phyloP scores from a whole-genome alignment of 2,113 vertebrate genomes.

The Mastomys natalensis region DNA sequence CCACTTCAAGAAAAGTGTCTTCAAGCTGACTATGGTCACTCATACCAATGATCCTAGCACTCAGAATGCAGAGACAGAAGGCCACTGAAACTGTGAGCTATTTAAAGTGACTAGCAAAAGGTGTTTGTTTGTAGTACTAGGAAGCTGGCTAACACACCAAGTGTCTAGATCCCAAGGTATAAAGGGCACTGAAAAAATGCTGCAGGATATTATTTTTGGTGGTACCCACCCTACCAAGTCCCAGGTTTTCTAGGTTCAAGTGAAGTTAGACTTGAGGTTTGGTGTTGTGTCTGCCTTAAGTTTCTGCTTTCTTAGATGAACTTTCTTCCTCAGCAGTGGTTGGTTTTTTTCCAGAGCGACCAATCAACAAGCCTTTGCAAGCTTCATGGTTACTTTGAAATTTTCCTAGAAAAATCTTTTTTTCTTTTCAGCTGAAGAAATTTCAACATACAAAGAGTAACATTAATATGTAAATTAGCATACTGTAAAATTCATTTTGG shows the following conservation, averaged over 20 bases:
- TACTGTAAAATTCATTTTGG: slow-evolving; percentile 88
- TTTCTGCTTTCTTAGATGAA: slow-evolving; percentile 29
- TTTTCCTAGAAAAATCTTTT: slow-evolving; percentile 78
- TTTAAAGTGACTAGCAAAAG: not conserved
- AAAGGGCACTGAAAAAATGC: not conserved
- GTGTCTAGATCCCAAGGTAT: not conserved
- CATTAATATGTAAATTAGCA: slow-evolving; percentile 88
- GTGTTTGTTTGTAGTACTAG: not conserved
- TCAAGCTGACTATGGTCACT: not conserved
- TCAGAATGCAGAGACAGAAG: not conserved
- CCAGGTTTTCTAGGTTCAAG: slow-evolving; percentile 30
- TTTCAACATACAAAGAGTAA: slow-evolving; percentile 81
- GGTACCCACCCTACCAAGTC: too few species aligned
- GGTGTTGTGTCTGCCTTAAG: not conserved
- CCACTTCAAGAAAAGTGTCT: not conserved
- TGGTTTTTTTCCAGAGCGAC: not conserved
- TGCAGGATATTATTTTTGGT: not conserved
- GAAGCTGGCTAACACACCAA: not conserved
- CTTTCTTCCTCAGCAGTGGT: slow-evolving; percentile 21
- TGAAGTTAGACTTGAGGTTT: slow-evolving; percentile 38
- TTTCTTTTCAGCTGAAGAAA: slow-evolving; percentile 75
- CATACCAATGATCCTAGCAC: not conserved
- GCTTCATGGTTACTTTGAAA: slow-evolving; percentile 77
- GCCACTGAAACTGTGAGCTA: not conserved
- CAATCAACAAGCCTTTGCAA: slow-evolving; percentile 54